Evolutionary conservation across 2,888 invertebrate genomes (phyloP).

Genomic region (Cheilosia impressa): DNA sequence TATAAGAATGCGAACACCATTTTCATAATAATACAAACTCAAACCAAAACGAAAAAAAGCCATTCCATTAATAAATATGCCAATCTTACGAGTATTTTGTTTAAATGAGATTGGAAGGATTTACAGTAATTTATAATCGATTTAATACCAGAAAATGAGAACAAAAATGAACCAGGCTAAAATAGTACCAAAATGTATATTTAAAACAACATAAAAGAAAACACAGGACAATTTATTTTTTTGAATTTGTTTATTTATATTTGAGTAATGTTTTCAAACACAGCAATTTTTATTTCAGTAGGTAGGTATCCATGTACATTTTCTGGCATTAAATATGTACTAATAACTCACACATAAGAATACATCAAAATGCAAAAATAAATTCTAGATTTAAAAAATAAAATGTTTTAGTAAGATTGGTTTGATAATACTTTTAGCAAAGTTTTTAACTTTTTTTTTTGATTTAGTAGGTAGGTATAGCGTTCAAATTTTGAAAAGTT

Average conservation of each 20-base stretch:
- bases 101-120: neutral
- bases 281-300: slow-evolving; percentile 32
- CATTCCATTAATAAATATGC: neutral
- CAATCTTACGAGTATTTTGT: neutral
- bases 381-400: slow-evolving; percentile 43
- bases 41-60: neutral
- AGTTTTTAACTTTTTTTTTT: slow-evolving; percentile 34
- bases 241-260: slow-evolving; percentile 52
- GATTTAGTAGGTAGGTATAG: slow-evolving; percentile 19
- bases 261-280: slow-evolving; percentile 37
- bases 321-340: slow-evolving; percentile 70
- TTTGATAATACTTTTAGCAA: slow-evolving; percentile 63
- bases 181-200: slow-evolving; percentile 28
- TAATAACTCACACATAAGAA: slow-evolving; percentile 22
- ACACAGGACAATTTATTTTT: slow-evolving; percentile 49
- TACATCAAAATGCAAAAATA: slow-evolving; percentile 36
- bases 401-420: slow-evolving; percentile 54
- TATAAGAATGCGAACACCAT: no score
- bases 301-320: slow-evolving; percentile 45
- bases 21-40: no score
- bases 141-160: slow-evolving; percentile 75
- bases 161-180: slow-evolving; percentile 7
- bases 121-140: slow-evolving; percentile 5
- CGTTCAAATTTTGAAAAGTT: slow-evolving; percentile 54
- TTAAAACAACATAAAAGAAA: slow-evolving; percentile 42